These are phyloP conservation scores for Ceyx cyanopectus DNA, from an alignment of 2,113 vertebrate genomes.

Conservation along the genomic window DNA sequence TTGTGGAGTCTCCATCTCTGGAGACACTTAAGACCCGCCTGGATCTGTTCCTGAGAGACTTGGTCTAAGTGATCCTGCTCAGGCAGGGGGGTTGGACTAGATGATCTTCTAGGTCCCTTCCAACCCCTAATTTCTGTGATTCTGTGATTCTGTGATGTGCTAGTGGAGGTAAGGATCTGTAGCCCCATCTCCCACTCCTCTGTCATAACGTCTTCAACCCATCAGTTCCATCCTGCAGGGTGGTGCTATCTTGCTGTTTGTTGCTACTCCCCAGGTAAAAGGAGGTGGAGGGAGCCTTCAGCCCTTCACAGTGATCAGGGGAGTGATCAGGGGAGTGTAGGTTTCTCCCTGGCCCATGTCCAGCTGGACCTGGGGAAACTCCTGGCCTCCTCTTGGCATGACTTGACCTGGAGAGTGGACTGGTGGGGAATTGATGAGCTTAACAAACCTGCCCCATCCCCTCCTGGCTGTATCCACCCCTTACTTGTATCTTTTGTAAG, in stretches of 20 bases:
- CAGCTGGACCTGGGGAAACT: background rate
- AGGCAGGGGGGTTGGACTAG: no score
- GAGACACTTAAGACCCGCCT: no score
- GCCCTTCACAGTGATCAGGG: background rate
- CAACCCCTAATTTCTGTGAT: no score
- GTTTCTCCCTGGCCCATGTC: background rate
- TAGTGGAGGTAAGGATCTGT: background rate
- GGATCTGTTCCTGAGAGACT: no score
- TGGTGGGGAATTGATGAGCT: background rate
- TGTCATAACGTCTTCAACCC: background rate
- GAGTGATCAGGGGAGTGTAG: rapidly evolving
- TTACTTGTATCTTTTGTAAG: background rate
- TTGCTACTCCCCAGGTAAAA: background rate
- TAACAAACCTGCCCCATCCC: background rate
- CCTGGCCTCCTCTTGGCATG: background rate
- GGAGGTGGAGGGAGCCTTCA: background rate
- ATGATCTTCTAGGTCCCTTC: no score
- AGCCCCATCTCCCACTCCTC: background rate
- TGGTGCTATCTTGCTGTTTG: background rate
- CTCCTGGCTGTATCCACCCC: background rate
- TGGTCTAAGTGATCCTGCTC: no score
- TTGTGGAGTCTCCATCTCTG: no score
- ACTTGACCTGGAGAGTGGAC: background rate
- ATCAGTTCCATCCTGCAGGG: background rate
- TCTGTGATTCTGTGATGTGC: no score